Base-by-base conservation (phyloP, 2,113 vertebrate species). In the Herpailurus yagouaroundi region DNA sequence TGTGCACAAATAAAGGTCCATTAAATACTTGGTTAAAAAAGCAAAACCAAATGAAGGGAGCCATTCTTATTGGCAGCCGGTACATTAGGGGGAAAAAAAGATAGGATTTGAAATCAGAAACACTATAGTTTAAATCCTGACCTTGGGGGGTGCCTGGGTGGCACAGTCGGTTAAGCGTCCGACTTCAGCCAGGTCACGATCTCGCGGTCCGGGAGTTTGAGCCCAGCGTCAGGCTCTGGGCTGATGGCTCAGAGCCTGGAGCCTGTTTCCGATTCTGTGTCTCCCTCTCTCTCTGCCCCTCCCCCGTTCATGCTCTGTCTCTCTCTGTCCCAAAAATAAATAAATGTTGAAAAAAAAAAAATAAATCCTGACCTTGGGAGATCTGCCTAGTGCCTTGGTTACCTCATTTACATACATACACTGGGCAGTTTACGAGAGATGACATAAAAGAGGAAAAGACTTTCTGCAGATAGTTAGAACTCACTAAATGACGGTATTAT, bases 21-120 rank as follows among this genome's bases (percentile, higher is more conserved):
- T 68, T 36, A 93, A 41, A 33, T 48, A 83, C 31, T 41, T 94
- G 12, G 31, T 94, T 83, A 91, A 88, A 93, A 96, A 91, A 95
- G 31, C 14, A 93, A 89, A 76, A 76, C 4, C 69, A 97, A 95
- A 92, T 27, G 66, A 81, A 89, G 48, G 29, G 19, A 84, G 21
- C 4, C 69, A 68, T 38, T 96, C 89, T 85, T 73, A 94, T 10
- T 81, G 48, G 11, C 21, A 15, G 33, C 16, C 4, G 74, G 55
- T 82, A 18, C 63, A 21, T 60, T 23, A 9, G 57, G 57, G 55
- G 55, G 45, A 9, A 55, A 38, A 21, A 79, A 93, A 38, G 48
- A 27, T 7, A 23, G 21, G 60, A 84, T 76, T 48, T 95, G 48
- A 96, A 95, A 85, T 95, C 76, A 91, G 19, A 73, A 68, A 95